phyloP scores from a whole-genome alignment of 1,140 invertebrate genomes.

The Bombus balteatus region DNA sequence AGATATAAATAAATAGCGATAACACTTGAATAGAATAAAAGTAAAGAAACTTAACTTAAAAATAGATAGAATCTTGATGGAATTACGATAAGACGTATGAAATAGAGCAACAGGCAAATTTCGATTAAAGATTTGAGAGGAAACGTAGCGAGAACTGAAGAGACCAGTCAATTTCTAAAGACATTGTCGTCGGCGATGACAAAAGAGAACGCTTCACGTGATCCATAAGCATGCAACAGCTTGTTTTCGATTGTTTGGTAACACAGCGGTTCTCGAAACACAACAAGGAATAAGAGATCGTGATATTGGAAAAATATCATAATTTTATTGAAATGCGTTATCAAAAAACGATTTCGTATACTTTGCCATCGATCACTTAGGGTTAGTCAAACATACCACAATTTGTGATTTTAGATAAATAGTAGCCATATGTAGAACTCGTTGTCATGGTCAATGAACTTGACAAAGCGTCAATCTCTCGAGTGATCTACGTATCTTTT shows the following conservation, averaged over 20 bases:
- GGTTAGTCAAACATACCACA: constrained; percentile 31
- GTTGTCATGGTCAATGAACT: constrained; percentile 40
- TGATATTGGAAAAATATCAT: constrained; percentile 52
- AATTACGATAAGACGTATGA: neutral
- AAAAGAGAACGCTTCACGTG: constrained; percentile 6
- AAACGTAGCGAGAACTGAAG: neutral
- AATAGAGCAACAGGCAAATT: neutral
- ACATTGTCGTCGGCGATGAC: neutral
- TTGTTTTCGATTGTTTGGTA: constrained; percentile 8
- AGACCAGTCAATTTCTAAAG: neutral
- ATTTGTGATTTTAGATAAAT: constrained; percentile 18
- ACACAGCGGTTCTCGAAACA: neutral
- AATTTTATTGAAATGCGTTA: constrained; percentile 60
- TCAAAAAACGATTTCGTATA: constrained; percentile 43
- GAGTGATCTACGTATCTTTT: constrained; percentile 50
- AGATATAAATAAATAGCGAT: neutral
- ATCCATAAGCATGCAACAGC: constrained; percentile 52
- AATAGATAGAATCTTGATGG: too few relatives aligned
- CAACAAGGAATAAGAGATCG: constrained; percentile 67
- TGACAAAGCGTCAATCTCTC: constrained; percentile 26
- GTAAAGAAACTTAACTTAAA: neutral
- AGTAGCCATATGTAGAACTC: neutral
- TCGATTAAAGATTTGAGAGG: neutral
- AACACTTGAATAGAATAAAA: neutral
- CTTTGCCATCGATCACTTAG: neutral